A percentile compares a stretch with the other conserved stretches of the same genome.
Evolutionary conservation across 2,113 vertebrate species (phyloP).

Genomic region (Carlito syrichta): DNA sequence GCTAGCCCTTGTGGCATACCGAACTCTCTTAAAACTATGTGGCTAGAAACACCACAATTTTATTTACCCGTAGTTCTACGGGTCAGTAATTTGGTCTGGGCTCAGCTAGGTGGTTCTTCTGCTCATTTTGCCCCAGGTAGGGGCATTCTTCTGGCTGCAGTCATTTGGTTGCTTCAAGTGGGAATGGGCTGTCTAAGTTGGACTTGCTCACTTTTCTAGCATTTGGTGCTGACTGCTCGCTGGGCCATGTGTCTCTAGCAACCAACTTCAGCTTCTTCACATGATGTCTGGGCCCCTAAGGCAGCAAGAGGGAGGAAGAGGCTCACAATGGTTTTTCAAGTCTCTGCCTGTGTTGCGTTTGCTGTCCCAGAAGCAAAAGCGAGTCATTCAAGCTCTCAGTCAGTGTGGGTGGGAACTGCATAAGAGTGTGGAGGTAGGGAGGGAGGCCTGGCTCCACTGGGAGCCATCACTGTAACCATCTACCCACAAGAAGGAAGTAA

Average conservation of each 20-base stretch:
- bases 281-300: neutral
- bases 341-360: neutral
- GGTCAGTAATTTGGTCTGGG: neutral
- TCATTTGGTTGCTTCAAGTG: neutral
- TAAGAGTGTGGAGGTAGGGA: neutral
- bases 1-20: neutral
- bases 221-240: neutral
- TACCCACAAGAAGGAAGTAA: slow-evolving; percentile 60
- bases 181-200: neutral
- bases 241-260: neutral
- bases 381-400: neutral
- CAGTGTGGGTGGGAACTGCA: neutral
- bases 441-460: neutral
- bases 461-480: slow-evolving; percentile 8
- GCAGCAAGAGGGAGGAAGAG: neutral
- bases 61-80: neutral
- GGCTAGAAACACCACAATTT: neutral
- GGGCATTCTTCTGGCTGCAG: neutral
- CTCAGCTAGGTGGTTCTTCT: neutral
- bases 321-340: slow-evolving; percentile 20
- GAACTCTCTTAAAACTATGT: neutral
- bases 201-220: neutral
- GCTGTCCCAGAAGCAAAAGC: slow-evolving; percentile 6
- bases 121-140: neutral
- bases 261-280: neutral